These are phyloP conservation scores for Decapterus maruadsi DNA, from an alignment of 2,797 vertebrate genomes.

Conservation along the genomic window DNA sequence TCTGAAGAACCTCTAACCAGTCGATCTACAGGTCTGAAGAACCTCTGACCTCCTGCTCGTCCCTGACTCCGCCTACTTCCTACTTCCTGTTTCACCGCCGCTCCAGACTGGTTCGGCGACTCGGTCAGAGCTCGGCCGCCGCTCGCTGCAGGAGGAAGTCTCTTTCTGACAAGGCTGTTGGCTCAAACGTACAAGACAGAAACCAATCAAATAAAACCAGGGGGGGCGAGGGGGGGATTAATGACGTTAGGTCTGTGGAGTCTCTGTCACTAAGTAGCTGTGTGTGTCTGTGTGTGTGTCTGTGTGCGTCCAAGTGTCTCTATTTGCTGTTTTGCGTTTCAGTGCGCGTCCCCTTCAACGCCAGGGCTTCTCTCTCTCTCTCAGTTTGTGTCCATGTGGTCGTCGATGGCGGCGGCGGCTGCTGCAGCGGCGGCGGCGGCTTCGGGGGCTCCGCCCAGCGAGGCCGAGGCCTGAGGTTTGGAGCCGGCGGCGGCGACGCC, in stretches of 20 bases:
- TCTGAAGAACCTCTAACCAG: no score
- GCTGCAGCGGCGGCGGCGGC: no score
- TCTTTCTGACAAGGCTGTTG: conserved; percentile 78
- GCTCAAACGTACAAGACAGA: conserved; percentile 76
- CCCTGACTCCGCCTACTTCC: conserved; percentile 72
- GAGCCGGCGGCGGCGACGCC: conserved; percentile 35
- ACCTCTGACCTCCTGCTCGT: no score
- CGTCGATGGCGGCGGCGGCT: conserved; percentile 63
- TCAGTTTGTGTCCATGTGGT: conserved; percentile 91
- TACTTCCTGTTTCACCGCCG: no score
- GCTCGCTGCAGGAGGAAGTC: conserved; percentile 59
- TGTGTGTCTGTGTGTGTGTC: conserved; percentile 58
- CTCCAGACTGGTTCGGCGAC: no score
- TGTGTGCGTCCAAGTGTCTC: conserved; percentile 65
- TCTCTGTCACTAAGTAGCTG: conserved; percentile 78
- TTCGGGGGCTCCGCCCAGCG: conserved; percentile 81
- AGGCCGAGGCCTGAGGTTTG: conserved; percentile 82
- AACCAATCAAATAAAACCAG: conserved; percentile 70
- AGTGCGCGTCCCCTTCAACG: conserved; percentile 68
- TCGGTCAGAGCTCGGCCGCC: no score
- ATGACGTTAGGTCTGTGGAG: conserved; percentile 70
- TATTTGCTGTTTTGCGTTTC: conserved; percentile 70
- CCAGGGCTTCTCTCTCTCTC: conserved; percentile 29
- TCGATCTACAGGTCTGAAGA: conserved; percentile 70
- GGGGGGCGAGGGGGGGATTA: conserved; percentile 56